These are phyloP conservation scores for Drosophila rufa DNA, from an alignment of 1,140 invertebrate species.

Conservation along the genomic window DNA sequence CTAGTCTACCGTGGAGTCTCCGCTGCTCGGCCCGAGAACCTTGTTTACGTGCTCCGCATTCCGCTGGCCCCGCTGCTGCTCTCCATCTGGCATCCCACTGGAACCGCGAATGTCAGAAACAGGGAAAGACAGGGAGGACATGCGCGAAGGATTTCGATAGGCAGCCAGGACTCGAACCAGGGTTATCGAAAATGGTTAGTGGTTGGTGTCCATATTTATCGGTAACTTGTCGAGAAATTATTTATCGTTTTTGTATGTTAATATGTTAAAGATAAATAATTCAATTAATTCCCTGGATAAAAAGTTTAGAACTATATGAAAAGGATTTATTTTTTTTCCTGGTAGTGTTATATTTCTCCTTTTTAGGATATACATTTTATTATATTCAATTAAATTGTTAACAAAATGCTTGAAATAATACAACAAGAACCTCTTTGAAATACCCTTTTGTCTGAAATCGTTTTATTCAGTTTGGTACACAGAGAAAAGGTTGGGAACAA, in stretches of 20 bases:
- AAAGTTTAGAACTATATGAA: too few relatives aligned
- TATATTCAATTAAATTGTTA: too few relatives aligned
- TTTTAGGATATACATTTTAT: too few relatives aligned
- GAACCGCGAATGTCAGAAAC: slow-evolving; percentile 42
- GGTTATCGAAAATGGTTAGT: not conserved
- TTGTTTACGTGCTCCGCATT: slow-evolving; percentile 46
- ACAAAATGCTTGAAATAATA: too few relatives aligned
- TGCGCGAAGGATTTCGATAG: slow-evolving; percentile 47
- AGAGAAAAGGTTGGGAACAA: not conserved
- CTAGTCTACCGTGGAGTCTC: slow-evolving; percentile 34
- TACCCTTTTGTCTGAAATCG: too few relatives aligned
- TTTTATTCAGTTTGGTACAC: too few relatives aligned
- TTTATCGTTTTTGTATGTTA: too few relatives aligned
- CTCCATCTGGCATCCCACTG: slow-evolving; percentile 5
- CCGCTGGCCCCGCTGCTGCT: slow-evolving; percentile 17
- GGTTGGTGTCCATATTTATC: not conserved
- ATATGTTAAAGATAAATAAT: not conserved
- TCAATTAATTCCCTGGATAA: too few relatives aligned
- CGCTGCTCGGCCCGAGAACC: slow-evolving; percentile 10
- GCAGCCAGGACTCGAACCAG: slow-evolving; percentile 16
- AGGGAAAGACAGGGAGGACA: slow-evolving; percentile 22
- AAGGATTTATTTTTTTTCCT: too few relatives aligned
- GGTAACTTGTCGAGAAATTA: not conserved
- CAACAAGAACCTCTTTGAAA: too few relatives aligned
- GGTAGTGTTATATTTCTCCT: too few relatives aligned